Evolutionary conservation across 2,888 invertebrate species (phyloP).

Genomic region (Conchocele bisecta): DNA sequence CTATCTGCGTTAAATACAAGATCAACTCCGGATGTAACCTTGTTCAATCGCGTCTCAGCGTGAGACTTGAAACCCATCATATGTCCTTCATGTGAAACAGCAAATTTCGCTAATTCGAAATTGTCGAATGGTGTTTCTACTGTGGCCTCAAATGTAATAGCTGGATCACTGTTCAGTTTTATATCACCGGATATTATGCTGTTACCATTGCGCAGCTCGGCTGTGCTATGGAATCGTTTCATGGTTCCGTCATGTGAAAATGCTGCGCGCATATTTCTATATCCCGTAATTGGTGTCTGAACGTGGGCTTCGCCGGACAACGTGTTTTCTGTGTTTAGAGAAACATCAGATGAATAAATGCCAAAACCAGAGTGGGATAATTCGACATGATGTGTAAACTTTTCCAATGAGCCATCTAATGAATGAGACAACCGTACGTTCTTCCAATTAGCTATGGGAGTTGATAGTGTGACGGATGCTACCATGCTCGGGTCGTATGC

Average conservation of each 20-base stretch:
- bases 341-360: slow-evolving; percentile 13
- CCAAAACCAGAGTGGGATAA: slow-evolving; percentile 21
- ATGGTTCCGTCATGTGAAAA: slow-evolving; percentile 31
- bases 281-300: slow-evolving; percentile 40
- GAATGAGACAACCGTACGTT: slow-evolving; percentile 16
- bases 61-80: slow-evolving; percentile 35
- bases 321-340: not conserved
- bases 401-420: slow-evolving; percentile 18
- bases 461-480: slow-evolving; percentile 18
- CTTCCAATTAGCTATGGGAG: slow-evolving; percentile 22
- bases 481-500: slow-evolving; percentile 15
- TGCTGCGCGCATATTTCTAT: slow-evolving; percentile 20
- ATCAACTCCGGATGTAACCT: slow-evolving; percentile 35
- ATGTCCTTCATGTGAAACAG: slow-evolving; percentile 32
- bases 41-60: slow-evolving; percentile 38
- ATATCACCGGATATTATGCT: slow-evolving; percentile 14
- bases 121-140: slow-evolving; percentile 30
- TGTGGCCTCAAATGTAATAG: slow-evolving; percentile 15
- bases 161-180: slow-evolving; percentile 17
- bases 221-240: too few species aligned
- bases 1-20: slow-evolving; percentile 11
- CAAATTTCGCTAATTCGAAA: slow-evolving; percentile 13
- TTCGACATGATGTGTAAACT: slow-evolving; percentile 27
- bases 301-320: slow-evolving; percentile 2
- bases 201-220: slow-evolving; percentile 16